Conservation (phyloP, 2,797 vertebrate species). For the Gobionotothen gibberifrons region DNA sequence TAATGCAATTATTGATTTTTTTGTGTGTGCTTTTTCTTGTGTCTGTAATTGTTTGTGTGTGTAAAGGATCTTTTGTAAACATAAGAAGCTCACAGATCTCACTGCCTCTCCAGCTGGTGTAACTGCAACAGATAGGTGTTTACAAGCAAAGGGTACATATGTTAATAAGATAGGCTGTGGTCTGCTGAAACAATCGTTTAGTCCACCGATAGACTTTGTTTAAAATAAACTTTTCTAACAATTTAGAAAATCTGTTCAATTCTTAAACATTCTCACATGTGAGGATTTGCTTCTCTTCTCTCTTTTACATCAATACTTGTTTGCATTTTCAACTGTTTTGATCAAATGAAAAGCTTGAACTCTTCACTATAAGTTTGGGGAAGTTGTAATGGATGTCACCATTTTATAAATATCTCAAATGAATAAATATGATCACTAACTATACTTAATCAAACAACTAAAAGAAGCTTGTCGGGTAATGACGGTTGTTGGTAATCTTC, state of each 20-base stretch:
- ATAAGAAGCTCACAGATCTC: constrained; percentile 1
- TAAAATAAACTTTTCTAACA: too few species aligned
- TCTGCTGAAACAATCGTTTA: neutral
- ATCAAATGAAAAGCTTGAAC: neutral
- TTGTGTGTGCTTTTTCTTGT: constrained; percentile 1
- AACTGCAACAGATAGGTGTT: neutral
- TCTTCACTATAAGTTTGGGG: neutral
- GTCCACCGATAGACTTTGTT: too few species aligned
- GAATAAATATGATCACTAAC: too few species aligned
- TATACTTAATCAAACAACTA: too few species aligned
- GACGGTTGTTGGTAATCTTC: too few species aligned
- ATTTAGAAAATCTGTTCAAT: too few species aligned
- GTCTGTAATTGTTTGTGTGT: neutral
- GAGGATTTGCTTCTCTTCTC: neutral
- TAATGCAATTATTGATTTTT: constrained; percentile 49
- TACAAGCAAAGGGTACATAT: neutral
- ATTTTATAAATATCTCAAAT: too few species aligned
- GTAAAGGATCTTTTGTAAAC: constrained; percentile 10
- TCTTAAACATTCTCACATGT: neutral
- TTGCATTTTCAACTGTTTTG: neutral
- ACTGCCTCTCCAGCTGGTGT: constrained; percentile 5
- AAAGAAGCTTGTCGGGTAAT: too few species aligned
- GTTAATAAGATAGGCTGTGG: neutral
- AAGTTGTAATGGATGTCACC: neutral
- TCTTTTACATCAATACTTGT: neutral